Evolutionary conservation across 1,140 invertebrate genomes (phyloP).

Genomic region (Wiebesia pumilae): DNA sequence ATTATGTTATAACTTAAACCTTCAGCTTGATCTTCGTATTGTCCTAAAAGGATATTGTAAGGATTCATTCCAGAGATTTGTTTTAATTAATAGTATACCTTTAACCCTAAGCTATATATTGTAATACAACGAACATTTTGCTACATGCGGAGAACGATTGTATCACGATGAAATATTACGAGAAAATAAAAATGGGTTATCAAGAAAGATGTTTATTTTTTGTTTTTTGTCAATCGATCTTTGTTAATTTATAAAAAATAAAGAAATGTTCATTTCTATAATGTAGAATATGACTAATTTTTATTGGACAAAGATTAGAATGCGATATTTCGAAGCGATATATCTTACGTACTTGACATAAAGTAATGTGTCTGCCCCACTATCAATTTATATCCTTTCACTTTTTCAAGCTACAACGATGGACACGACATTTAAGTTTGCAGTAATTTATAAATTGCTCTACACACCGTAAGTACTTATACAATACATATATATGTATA

Average conservation of each 20-base stretch:
- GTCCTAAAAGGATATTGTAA: constrained; percentile 3
- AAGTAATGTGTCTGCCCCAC: constrained; percentile 23
- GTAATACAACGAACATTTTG: constrained; percentile 32
- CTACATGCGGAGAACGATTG: constrained; percentile 6
- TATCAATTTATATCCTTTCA: constrained; percentile 46
- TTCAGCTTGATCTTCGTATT: background rate
- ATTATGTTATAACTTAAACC: background rate
- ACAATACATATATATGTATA: background rate
- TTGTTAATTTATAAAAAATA: background rate
- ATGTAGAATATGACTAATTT: background rate
- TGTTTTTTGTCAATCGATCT: background rate
- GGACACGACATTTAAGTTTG: background rate
- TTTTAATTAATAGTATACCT: constrained; percentile 46
- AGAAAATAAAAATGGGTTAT: constrained; percentile 50
- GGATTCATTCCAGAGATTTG: constrained; percentile 48
- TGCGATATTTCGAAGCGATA: background rate
- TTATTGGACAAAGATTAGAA: background rate
- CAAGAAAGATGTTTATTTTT: background rate
- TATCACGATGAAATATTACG: constrained; percentile 45
- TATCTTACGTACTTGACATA: constrained; percentile 13
- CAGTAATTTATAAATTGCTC: constrained; percentile 32
- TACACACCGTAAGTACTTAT: constrained; percentile 23
- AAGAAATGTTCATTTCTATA: background rate
- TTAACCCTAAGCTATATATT: constrained; percentile 45
- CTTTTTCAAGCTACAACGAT: constrained; percentile 25